A percentile compares a stretch with the other conserved stretches of the same genome.
Evolutionary conservation across 2,113 vertebrate genomes (phyloP).

Genomic region (Otocyon megalotis): DNA sequence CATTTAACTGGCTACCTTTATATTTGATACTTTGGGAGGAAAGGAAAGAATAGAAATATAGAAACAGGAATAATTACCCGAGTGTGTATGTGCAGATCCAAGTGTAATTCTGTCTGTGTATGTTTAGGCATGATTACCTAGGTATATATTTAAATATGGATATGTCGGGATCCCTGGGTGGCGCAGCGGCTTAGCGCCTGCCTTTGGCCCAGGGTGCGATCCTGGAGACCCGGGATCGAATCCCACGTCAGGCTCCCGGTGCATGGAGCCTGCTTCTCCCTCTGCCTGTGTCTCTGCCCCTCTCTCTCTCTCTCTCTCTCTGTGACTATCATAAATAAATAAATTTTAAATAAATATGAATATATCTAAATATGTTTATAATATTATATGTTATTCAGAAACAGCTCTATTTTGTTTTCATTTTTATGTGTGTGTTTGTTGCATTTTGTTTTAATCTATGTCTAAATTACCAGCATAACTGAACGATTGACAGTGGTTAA

Average conservation of each 20-base stretch:
- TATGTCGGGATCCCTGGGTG: too few relatives aligned
- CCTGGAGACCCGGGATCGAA: too few relatives aligned
- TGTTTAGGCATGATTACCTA: neutral
- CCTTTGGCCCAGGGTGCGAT: too few relatives aligned
- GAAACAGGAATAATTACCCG: neutral
- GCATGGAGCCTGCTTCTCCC: too few relatives aligned
- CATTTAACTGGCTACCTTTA: neutral
- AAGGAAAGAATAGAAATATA: neutral
- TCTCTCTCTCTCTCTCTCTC: too few relatives aligned
- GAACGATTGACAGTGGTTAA: neutral
- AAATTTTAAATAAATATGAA: neutral
- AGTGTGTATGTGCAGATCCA: neutral
- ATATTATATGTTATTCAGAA: neutral
- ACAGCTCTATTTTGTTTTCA: neutral
- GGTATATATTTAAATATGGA: neutral
- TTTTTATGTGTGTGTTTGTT: neutral
- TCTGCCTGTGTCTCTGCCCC: too few relatives aligned
- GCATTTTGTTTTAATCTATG: neutral
- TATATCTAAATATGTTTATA: neutral
- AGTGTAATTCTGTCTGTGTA: neutral
- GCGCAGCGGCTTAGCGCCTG: too few relatives aligned
- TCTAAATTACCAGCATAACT: constrained; percentile 24
- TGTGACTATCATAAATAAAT: too few relatives aligned
- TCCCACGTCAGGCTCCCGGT: too few relatives aligned
- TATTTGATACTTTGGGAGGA: neutral